Evolutionary conservation across 2,888 invertebrate genomes (phyloP), one percentile per base, ranked within the genome.

Genomic region (Leptopilina drosophilae): DNA sequence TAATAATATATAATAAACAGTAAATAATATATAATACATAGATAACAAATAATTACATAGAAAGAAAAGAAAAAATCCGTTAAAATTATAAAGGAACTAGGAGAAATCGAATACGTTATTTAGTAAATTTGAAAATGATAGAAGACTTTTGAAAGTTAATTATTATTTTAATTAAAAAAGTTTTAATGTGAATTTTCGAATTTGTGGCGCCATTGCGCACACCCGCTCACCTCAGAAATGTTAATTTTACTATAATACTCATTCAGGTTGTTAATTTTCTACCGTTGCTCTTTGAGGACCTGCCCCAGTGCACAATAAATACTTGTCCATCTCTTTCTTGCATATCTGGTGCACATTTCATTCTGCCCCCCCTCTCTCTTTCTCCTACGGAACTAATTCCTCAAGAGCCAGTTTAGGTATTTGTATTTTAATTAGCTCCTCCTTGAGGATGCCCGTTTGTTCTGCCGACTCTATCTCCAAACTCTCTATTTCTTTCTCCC

Each of bases 371-470:
- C 20, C 20, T 20, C 20, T 15, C 42, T 42, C 73, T 56, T 53
- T 40, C 40, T 53, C 81, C 80, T 79, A 78, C 81, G 80, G 81
- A 82, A 82, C 81, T 82, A 82, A 82, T 82, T 81, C 79, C 80
- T 81, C 81, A 77, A 79, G 80, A 82, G 81, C 87, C 88, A 87
- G 88, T 88, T 84, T 84, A 88, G 87, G 88, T 89, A 90, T 89
- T 90, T 90, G 87, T 89, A 89, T 90, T 91, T 90, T 91, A 91
- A 91, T 91, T 90, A 91, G 90, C 88, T 88, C 87, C 86, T 87
- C 87, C 87, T 88, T 88, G 87, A 85, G 88, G 88, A 88, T 87
- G 85, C 86, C 84, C 87, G 86, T 87, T 88, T 88, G 88, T 88
- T 87, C 87, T 87, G 86, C 81, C 81, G 82, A 80, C 82, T 59